Percentiles rank a stretch among this genome's conserved stretches.
These are phyloP conservation scores for Patella depressa DNA, from an alignment of 2,888 invertebrate genomes.

Conservation along the genomic window DNA sequence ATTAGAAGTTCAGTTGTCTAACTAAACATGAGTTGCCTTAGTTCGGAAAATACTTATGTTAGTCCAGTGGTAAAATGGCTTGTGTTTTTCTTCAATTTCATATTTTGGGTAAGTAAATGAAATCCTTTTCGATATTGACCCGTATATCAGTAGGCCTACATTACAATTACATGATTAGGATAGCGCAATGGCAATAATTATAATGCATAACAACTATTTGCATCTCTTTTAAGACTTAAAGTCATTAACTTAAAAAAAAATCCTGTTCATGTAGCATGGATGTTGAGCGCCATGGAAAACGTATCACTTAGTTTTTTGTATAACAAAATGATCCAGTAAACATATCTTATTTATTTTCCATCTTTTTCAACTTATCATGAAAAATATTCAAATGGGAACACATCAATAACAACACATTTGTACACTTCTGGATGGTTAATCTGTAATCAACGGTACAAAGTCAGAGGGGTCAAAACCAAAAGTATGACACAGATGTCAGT, in stretches of 20 bases:
- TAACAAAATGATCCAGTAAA: no score
- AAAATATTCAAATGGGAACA: no score
- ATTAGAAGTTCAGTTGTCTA: not conserved
- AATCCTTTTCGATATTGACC: not conserved
- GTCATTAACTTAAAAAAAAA: not conserved
- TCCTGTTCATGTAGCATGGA: no score
- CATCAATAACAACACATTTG: no score
- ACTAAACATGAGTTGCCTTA: conserved; percentile 43
- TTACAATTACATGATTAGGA: not conserved
- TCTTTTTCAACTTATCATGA: no score
- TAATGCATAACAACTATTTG: not conserved
- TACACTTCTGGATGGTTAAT: no score
- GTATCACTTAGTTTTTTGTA: no score
- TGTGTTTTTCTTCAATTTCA: conserved; percentile 89
- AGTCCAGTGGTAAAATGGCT: conserved; percentile 82
- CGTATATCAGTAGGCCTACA: not conserved
- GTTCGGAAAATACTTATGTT: conserved; percentile 44
- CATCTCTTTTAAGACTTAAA: not conserved
- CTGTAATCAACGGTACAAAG: no score
- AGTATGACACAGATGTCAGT: no score
- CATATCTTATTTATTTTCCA: no score
- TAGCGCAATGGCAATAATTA: not conserved
- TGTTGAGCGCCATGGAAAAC: no score
- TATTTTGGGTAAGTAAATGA: conserved; percentile 84
- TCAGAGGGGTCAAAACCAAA: no score